Conservation (phyloP, 2,888 invertebrate genomes). For the Orthosia cruda region DNA sequence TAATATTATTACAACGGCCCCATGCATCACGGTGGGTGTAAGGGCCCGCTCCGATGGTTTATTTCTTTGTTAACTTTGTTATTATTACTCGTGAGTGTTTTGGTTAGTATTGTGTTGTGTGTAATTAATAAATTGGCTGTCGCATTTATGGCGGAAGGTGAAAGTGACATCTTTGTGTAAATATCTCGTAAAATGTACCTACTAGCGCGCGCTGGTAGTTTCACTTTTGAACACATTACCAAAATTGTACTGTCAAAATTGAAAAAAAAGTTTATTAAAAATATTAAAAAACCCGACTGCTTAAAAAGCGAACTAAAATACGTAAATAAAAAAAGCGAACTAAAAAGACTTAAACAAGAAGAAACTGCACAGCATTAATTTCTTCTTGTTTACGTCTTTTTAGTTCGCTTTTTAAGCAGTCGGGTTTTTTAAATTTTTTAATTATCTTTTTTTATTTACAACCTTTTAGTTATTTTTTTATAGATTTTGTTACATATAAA, state of each 20-base stretch:
- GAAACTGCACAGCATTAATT: no score
- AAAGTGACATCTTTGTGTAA: neutral
- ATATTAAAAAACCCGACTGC: no score
- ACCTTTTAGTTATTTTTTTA: no score
- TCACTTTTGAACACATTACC: neutral
- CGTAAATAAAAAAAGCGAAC: no score
- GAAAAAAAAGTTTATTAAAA: no score
- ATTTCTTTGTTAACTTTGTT: constrained; percentile 87
- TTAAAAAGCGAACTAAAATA: no score
- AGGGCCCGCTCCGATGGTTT: constrained; percentile 80
- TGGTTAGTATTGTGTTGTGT: constrained; percentile 62
- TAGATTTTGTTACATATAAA: no score
- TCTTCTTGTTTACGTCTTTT: no score
- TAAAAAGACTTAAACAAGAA: no score
- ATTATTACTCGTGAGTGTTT: constrained; percentile 76
- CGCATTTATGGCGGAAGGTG: constrained; percentile 10
- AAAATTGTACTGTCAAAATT: neutral
- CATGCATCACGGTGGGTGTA: constrained; percentile 85
- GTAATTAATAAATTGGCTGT: constrained; percentile 63
- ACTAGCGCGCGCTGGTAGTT: neutral
- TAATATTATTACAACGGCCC: constrained; percentile 91
- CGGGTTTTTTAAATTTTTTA: no score
- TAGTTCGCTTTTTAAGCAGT: no score
- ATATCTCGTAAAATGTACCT: neutral
- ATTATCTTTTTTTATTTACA: no score